Base-by-base conservation (phyloP, 2,113 vertebrate genomes). In the Garra rufa region DNA sequence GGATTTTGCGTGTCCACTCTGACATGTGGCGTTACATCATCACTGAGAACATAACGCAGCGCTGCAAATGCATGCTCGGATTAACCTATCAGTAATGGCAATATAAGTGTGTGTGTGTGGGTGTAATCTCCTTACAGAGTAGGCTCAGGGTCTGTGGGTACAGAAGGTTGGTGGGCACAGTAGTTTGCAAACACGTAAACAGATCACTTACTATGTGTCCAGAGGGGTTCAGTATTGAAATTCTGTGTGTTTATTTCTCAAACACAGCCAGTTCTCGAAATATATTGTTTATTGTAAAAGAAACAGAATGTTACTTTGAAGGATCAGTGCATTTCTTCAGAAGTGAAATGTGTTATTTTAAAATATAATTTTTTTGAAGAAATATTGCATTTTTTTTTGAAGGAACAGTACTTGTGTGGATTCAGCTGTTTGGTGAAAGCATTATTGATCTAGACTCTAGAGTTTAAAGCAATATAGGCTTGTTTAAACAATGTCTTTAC, bases 61-160 rank as follows among this genome's bases (percentile, higher is more conserved):
- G 24, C 71, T 74, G 71, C 13, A 48, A 74, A 48, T 85, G 88
- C 88, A 89, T 92, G 92, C 89, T 91, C 85, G 92, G 92, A 93
- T 92, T 94, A 93, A 92, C 87, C 90, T 78, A 57, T 90, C 91
- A 89, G 90, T 90, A 92, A 93, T 91, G 91, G 91, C 87, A 91
- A 85, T 81, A 82, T 87, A 52, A 43, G 48, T 55, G 46, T 82
- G 78, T 70, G 17, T 38, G 28, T 34, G 63, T 65, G 61, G 9
- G 61, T n/a, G n/a, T 84, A 93, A 93, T 93, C 92, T 90, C 90
- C 89, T 92, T 92, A 92, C 78, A 19, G 14, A 89, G 83, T 76
- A 85, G 73, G 89, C 90, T 90, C 75, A 85, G 84, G 88, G 57
- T 88, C 84, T 88, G 4, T 81, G 87, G 87, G 88, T 77, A 88